Evolutionary conservation across 2,113 vertebrate species (phyloP).

Genomic region (Gorsachius goisagi): DNA sequence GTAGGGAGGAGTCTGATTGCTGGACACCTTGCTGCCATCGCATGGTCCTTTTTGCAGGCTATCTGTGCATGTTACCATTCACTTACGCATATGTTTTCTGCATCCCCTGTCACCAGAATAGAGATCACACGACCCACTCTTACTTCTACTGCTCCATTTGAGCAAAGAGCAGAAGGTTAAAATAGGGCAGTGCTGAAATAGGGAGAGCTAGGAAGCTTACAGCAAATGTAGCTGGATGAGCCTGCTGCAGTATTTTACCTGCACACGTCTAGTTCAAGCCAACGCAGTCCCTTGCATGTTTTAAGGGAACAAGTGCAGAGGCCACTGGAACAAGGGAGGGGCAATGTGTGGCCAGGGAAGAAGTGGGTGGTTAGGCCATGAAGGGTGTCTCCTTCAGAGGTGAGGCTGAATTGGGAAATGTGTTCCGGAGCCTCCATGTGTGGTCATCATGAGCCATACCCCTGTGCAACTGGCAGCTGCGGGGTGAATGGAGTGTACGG

Average conservation of each 20-base stretch:
- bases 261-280: background rate
- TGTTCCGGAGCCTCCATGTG: background rate
- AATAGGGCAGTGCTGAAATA: background rate
- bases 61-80: background rate
- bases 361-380: fast-evolving
- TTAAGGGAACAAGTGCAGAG: background rate
- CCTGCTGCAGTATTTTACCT: background rate
- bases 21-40: background rate
- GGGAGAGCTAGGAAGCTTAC: background rate
- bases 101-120: background rate
- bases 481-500: background rate
- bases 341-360: fast-evolving
- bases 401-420: background rate
- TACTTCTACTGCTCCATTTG: background rate
- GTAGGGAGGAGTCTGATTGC: background rate
- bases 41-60: background rate
- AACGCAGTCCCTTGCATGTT: fast-evolving
- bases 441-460: background rate
- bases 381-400: background rate
- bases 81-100: background rate
- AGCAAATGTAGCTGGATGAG: background rate
- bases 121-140: background rate
- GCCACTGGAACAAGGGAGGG: background rate
- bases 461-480: background rate
- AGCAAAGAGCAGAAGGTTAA: background rate